phyloP scores from a whole-genome alignment of 1,140 invertebrate genomes.

The Macrobrachium rosenbergii region DNA sequence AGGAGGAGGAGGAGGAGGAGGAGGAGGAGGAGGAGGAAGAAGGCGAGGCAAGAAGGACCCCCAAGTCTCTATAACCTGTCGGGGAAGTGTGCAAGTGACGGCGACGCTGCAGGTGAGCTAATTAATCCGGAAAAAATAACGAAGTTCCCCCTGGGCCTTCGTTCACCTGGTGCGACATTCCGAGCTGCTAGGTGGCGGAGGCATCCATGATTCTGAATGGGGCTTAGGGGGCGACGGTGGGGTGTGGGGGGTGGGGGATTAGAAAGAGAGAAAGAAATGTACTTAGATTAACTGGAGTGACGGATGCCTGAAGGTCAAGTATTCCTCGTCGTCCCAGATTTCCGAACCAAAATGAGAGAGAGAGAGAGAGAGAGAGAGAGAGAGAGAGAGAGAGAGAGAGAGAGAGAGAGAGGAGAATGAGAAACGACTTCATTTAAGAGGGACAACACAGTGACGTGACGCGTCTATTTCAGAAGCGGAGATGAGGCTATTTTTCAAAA shows the following conservation, averaged over 20 bases:
- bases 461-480: conserved; percentile 34
- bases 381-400: background rate
- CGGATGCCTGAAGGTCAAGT: background rate
- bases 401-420: conserved; percentile 10
- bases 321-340: background rate
- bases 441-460: conserved; percentile 16
- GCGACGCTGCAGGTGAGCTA: conserved; percentile 57
- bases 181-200: conserved; percentile 6
- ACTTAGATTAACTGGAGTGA: background rate
- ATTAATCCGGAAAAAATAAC: conserved; percentile 53
- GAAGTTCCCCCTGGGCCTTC: background rate
- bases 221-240: background rate
- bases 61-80: conserved; percentile 26
- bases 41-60: background rate
- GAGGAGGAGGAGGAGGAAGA: background rate
- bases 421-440: conserved; percentile 21
- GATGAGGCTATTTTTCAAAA: conserved; percentile 37
- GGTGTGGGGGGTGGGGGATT: background rate
- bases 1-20: background rate
- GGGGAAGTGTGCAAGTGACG: conserved; percentile 51
- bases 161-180: background rate
- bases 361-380: background rate
- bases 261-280: conserved; percentile 1
- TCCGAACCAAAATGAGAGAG: background rate
- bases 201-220: too few species aligned